Evolutionary conservation across 2,113 vertebrate genomes (phyloP), one percentile per base, ranked within the genome.

Genomic region (Setophaga coronata): DNA sequence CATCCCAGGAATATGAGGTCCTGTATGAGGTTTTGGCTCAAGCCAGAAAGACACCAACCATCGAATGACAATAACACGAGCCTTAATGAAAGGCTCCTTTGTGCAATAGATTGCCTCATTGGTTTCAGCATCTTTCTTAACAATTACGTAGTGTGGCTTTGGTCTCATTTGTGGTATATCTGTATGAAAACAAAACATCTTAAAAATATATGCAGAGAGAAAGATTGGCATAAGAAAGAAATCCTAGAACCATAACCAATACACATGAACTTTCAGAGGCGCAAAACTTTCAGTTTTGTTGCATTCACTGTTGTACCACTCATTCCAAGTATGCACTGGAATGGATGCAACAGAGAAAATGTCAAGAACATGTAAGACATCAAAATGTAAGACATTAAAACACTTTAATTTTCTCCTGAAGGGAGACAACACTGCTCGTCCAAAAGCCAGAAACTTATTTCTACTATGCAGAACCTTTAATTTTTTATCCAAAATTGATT

Each of bases 1-100:
- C 90, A 99, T 98, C 90, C 99, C 99, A 95, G 99, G 99, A 98
- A 99, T 99, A 92, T 98, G 98, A 95, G 99, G 98, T 57, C 98
- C 98, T 66, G 98, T 96, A 97, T 99, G 99, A 71, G 99, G 98
- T 97, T 99, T 98, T 83, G 99, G 99, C 96, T 99, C 99, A 65
- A 99, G 98, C 99, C 99, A 99, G 98, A 99, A 99, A 97, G 99
- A 99, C 87, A 99, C 99, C 95, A 99, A 98, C 99, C 99, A 99
- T 93, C 99, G 98, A 97, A 99, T 99, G 92, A 99, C 99, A 98
- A 99, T 99, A 96, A 99, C 99, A 66, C 99, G 98, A 94, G 99
- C 99, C 94, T 99, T 99, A 92, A 99, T 99, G 96, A 99, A 99
- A 97, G 99, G 99, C 97, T 99, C 99, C 95, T 99, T 99, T 96